A percentile compares a stretch with the other conserved stretches of the same genome.
Conservation (phyloP, 2,888 invertebrate species). For the Cataglyphis livida region DNA sequence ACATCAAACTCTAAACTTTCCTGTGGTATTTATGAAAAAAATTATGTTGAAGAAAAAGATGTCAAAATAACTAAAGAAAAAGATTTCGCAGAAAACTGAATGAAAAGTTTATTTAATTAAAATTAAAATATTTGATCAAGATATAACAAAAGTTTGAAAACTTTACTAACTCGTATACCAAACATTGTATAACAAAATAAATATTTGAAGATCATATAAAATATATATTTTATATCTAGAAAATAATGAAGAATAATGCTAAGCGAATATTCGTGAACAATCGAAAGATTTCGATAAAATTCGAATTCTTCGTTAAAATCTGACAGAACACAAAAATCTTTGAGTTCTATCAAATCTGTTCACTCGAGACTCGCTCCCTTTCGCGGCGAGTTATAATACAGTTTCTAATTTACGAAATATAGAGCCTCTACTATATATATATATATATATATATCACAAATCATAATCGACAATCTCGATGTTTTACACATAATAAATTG, state of each 20-base stretch:
- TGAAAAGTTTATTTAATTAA: constrained; percentile 16
- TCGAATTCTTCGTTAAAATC: constrained; percentile 7
- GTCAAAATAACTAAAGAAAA: constrained; percentile 6
- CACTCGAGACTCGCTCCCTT: constrained; percentile 53
- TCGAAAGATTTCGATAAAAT: constrained; percentile 13
- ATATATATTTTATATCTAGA: constrained; percentile 1
- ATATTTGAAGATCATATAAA: not conserved
- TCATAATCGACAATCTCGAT: constrained; percentile 34
- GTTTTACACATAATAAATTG: constrained; percentile 2
- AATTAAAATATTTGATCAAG: constrained; percentile 33
- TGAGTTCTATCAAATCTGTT: constrained; percentile 33
- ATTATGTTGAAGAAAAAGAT: constrained; percentile 29
- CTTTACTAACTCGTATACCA: not conserved
- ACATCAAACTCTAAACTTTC: constrained; percentile 33
- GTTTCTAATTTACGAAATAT: constrained; percentile 66
- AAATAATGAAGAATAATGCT: not conserved
- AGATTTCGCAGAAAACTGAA: not conserved
- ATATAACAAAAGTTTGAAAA: constrained; percentile 19
- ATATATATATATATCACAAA: constrained; percentile 30
- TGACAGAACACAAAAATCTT: not conserved
- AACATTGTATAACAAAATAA: constrained; percentile 5
- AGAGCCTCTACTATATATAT: constrained; percentile 44
- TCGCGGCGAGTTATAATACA: constrained; percentile 46
- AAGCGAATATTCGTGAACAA: not conserved
- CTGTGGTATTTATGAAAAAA: constrained; percentile 2